phyloP scores from a whole-genome alignment of 2,888 invertebrate genomes.

The Danaus chrysippus region DNA sequence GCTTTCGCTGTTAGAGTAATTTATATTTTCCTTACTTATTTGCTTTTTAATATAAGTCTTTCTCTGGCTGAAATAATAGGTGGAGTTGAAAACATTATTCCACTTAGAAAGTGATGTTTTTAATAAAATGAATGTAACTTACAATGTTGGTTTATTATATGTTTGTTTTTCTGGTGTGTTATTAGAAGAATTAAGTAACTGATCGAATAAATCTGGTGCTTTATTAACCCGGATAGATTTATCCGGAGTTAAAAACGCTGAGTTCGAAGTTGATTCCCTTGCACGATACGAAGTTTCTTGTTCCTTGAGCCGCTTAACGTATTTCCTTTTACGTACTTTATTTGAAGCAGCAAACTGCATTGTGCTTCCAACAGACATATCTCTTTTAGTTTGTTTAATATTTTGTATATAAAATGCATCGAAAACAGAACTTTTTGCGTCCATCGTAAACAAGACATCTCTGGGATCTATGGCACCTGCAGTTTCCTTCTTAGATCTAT shows the following conservation, averaged over 20 bases:
- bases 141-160: constrained; percentile 4
- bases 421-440: constrained; percentile 60
- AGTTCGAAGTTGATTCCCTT: constrained; percentile 41
- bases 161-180: constrained; percentile 5
- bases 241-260: constrained; percentile 63
- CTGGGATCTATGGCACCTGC: constrained; percentile 50
- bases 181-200: constrained; percentile 50
- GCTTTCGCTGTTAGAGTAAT: constrained; percentile 45
- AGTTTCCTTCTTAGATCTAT: constrained; percentile 61
- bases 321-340: constrained; percentile 65
- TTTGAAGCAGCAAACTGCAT: constrained; percentile 46
- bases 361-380: constrained; percentile 53
- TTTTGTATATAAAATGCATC: constrained; percentile 71
- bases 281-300: constrained; percentile 34
- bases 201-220: constrained; percentile 61
- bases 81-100: constrained; percentile 5
- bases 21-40: constrained; percentile 42
- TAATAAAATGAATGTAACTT: background rate
- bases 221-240: constrained; percentile 68
- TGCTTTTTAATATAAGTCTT: constrained; percentile 46
- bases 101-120: too few relatives aligned
- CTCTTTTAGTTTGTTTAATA: constrained; percentile 68
- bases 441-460: constrained; percentile 54
- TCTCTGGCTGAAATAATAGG: constrained; percentile 37
- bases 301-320: constrained; percentile 62